These are phyloP conservation scores for Ploceus nigricollis DNA, from an alignment of 2,113 vertebrate species.

Conservation along the genomic window DNA sequence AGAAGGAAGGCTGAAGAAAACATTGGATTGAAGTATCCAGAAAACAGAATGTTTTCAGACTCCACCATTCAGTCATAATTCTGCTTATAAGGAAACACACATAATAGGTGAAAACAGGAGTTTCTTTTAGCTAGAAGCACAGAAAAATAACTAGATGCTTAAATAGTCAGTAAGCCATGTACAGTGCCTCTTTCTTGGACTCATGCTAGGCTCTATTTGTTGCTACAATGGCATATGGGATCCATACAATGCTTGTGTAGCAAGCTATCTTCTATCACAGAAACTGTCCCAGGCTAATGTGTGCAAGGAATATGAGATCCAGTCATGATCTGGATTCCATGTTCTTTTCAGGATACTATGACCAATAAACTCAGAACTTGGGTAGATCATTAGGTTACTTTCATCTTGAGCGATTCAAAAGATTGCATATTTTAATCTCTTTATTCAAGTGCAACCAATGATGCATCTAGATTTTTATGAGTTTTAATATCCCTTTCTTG, in stretches of 20 bases:
- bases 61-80: not conserved
- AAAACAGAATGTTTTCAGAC: not conserved
- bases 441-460: not conserved
- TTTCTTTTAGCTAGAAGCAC: not conserved
- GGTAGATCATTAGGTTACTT: not conserved
- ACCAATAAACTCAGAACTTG: not conserved
- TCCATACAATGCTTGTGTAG: not conserved
- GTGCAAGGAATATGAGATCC: not conserved
- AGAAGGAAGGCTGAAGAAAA: not conserved
- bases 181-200: not conserved
- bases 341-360: not conserved
- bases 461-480: not conserved
- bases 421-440: not conserved
- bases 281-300: not conserved
- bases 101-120: not conserved
- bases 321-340: not conserved
- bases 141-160: not conserved
- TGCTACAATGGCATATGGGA: not conserved
- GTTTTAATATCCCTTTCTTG: not conserved
- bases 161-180: not conserved
- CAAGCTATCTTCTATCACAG: not conserved
- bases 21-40: not conserved
- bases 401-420: not conserved
- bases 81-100: not conserved
- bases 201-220: not conserved